Evolutionary conservation across 2,113 vertebrate species (phyloP).

Genomic region (Dinomys branickii): DNA sequence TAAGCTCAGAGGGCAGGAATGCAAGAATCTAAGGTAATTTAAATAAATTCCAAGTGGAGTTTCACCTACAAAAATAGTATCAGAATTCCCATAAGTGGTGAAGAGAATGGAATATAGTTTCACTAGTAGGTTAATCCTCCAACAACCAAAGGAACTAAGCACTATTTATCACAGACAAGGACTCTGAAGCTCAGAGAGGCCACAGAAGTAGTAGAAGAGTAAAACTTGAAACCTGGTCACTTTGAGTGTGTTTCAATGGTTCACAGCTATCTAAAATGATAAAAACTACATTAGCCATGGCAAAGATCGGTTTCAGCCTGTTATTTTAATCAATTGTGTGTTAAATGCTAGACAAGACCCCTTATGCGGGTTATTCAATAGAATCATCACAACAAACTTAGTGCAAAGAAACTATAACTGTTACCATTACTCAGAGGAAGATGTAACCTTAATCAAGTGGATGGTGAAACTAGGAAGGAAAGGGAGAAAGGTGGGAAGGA

Average conservation of each 20-base stretch:
- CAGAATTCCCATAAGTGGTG: neutral
- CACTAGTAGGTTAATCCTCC: neutral
- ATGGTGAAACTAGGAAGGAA: neutral
- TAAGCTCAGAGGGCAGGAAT: slow-evolving; percentile 49
- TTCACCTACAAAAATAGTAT: slow-evolving; percentile 64
- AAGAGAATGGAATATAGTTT: neutral
- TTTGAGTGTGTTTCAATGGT: neutral
- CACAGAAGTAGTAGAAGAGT: neutral
- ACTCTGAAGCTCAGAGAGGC: neutral
- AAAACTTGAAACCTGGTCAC: neutral
- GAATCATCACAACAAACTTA: neutral
- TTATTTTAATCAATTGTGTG: neutral
- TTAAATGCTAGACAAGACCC: neutral
- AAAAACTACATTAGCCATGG: neutral
- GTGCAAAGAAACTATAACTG: neutral
- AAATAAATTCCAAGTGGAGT: slow-evolving; percentile 65
- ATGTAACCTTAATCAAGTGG: neutral
- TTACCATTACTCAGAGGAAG: neutral
- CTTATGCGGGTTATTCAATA: neutral
- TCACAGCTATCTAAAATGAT: neutral
- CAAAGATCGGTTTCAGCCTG: neutral
- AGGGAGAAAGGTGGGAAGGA: neutral
- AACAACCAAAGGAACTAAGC: neutral
- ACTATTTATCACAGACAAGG: neutral
- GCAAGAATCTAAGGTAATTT: slow-evolving; percentile 64